These are phyloP conservation scores for Henicopernis longicauda DNA, from an alignment of 2,113 vertebrate genomes.

Conservation along the genomic window DNA sequence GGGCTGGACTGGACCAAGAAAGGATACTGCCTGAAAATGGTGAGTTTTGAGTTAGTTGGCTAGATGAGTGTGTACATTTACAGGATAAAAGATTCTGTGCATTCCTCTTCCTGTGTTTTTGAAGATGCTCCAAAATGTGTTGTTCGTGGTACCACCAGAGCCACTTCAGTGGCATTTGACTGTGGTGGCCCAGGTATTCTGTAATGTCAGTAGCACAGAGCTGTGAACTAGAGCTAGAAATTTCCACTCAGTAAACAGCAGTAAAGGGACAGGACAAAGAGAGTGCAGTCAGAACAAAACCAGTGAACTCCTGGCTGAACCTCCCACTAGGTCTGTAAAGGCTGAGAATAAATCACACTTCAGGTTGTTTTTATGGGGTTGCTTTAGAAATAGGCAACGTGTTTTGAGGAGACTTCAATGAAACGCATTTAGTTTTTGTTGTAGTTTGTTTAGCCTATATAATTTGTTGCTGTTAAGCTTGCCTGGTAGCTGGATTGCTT, in stretches of 20 bases:
- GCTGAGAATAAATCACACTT: neutral
- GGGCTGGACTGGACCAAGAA: neutral
- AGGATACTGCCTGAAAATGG: neutral
- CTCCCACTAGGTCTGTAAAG: neutral
- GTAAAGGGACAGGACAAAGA: neutral
- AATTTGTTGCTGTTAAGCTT: neutral
- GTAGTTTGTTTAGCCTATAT: neutral
- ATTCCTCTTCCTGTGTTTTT: neutral
- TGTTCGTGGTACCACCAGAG: neutral
- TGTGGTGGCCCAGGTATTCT: neutral
- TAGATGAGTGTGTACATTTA: accelerated
- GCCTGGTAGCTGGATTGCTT: neutral
- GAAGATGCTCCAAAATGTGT: neutral
- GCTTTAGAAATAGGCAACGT: neutral
- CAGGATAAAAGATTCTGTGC: neutral
- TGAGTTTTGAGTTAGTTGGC: neutral
- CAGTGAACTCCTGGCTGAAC: neutral
- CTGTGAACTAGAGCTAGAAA: neutral
- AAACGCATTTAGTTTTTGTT: neutral
- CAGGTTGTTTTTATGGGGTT: neutral
- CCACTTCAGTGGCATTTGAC: neutral
- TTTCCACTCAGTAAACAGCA: neutral
- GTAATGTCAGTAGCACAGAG: neutral
- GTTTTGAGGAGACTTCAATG: neutral
- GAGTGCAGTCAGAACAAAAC: neutral